Conservation (phyloP, 2,113 vertebrate species). For the Heptranchias perlo region DNA sequence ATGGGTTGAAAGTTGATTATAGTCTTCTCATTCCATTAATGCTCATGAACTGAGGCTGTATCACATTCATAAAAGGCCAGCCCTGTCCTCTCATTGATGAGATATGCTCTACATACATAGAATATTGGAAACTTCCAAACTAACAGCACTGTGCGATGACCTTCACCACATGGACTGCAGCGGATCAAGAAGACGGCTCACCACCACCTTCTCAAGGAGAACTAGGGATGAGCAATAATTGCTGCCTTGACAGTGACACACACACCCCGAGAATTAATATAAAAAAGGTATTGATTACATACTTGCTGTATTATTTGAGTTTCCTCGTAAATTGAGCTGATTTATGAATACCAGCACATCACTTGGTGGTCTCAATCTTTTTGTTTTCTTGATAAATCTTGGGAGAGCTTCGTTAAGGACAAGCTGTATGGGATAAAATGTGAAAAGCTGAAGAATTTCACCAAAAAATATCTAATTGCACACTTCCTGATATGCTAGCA, state of each 20-base stretch:
- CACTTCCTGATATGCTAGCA: no score
- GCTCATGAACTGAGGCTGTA: neutral
- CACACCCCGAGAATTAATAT: no score
- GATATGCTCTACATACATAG: neutral
- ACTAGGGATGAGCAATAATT: no score
- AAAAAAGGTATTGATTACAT: neutral
- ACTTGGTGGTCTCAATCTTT: neutral
- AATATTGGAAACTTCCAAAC: no score
- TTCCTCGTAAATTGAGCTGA: neutral
- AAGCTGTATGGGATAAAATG: neutral
- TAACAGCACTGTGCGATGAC: no score
- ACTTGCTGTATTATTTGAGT: slow-evolving; percentile 1
- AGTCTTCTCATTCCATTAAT: no score
- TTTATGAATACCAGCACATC: neutral
- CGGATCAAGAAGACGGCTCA: no score
- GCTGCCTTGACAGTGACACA: no score
- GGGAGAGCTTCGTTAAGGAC: neutral
- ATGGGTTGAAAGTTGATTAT: no score
- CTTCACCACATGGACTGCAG: no score
- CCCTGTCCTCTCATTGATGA: neutral
- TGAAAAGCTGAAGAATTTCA: neutral
- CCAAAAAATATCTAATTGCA: neutral
- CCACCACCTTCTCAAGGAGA: no score
- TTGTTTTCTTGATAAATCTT: slow-evolving; percentile 6
- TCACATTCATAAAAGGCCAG: neutral